phyloP scores from a whole-genome alignment of 2,113 vertebrate genomes.

The Orcinus orca region DNA sequence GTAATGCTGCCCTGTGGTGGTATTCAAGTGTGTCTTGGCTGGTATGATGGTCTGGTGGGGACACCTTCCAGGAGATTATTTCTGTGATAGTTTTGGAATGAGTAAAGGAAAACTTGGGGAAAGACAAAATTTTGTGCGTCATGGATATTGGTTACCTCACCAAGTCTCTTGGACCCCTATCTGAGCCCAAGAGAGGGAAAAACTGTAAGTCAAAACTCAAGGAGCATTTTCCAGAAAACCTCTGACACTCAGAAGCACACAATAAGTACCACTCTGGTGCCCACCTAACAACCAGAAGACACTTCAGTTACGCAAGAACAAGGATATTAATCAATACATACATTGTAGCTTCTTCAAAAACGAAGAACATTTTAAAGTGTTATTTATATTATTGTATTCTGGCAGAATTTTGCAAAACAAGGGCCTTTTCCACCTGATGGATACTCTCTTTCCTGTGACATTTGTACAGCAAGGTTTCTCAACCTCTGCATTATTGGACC shows the following conservation, averaged over 20 bases:
- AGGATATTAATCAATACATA: neutral
- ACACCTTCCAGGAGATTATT: neutral
- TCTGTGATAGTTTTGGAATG: neutral
- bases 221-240: neutral
- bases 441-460: neutral
- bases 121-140: neutral
- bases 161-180: neutral
- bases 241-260: neutral
- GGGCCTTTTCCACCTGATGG: neutral
- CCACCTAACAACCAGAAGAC: neutral
- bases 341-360: neutral
- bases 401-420: neutral
- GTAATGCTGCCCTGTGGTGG: neutral
- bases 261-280: neutral
- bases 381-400: neutral
- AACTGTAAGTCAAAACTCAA: neutral
- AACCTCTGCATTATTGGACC: neutral
- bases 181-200: neutral
- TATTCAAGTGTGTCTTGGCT: neutral
- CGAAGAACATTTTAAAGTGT: neutral
- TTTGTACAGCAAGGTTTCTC: neutral
- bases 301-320: neutral
- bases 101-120: neutral
- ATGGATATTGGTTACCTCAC: neutral
- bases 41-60: no score